A percentile compares a stretch with the other conserved stretches of the same genome.
phyloP scores from a whole-genome alignment of 2,113 vertebrate genomes.

The Cisticola juncidis region DNA sequence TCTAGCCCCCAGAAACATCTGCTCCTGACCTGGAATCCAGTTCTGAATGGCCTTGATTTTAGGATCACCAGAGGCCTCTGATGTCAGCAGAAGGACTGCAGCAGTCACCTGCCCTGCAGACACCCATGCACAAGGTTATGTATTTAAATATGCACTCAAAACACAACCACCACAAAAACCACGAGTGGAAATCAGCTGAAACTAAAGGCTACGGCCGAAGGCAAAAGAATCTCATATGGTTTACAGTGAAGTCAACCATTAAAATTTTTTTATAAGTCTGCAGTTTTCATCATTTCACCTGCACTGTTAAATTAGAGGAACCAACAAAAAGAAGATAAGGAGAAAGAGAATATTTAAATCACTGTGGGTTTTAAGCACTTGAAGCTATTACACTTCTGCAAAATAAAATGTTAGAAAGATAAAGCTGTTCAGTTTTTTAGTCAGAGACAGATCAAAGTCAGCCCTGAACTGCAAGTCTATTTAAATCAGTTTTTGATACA shows the following conservation, averaged over 20 bases:
- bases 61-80: neutral
- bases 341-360: neutral
- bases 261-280: neutral
- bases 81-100: neutral
- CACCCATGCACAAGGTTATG: neutral
- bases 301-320: neutral
- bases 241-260: neutral
- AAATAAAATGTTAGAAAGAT: neutral
- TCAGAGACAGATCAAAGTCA: neutral
- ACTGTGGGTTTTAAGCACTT: neutral
- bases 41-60: neutral
- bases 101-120: neutral
- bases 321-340: neutral
- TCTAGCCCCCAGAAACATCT: neutral
- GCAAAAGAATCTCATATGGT: neutral
- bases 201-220: neutral
- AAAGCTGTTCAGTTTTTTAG: neutral
- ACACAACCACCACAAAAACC: neutral
- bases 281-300: neutral
- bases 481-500: conserved; percentile 15
- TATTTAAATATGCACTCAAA: neutral
- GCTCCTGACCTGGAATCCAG: neutral
- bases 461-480: neutral
- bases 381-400: neutral
- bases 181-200: neutral